phyloP scores from a whole-genome alignment of 2,113 vertebrate species.

The Tachuris rubrigastra region DNA sequence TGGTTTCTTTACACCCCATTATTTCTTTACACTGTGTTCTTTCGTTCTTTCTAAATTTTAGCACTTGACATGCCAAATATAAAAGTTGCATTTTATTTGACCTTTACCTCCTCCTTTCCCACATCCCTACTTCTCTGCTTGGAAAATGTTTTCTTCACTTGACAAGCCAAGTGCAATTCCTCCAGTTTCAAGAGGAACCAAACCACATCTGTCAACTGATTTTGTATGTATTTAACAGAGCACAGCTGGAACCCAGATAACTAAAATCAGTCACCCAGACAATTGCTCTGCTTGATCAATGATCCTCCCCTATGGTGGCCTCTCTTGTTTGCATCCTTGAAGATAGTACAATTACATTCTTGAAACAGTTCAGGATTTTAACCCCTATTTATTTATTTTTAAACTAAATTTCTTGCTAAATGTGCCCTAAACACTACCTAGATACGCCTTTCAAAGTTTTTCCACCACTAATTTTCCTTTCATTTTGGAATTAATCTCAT shows the following conservation, averaged over 20 bases:
- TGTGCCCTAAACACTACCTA: not conserved
- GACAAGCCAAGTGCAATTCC: not conserved
- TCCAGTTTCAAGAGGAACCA: not conserved
- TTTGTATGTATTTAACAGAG: not conserved
- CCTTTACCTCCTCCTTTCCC: not conserved
- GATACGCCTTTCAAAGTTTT: not conserved
- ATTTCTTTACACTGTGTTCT: not conserved
- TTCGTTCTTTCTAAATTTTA: not conserved
- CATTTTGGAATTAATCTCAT: not conserved
- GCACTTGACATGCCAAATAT: not conserved
- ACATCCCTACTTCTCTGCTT: not conserved
- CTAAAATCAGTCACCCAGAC: not conserved
- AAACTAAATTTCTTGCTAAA: not conserved
- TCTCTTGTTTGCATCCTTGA: not conserved
- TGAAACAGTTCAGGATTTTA: not conserved
- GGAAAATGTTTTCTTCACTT: slow-evolving; percentile 33
- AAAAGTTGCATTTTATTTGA: not conserved
- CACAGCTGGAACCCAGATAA: not conserved
- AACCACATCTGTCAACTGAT: not conserved
- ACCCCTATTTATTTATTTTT: not conserved
- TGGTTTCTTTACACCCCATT: not conserved
- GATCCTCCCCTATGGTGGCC: not conserved
- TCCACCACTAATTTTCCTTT: not conserved
- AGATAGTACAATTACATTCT: not conserved
- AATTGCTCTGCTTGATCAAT: not conserved